phyloP scores from a whole-genome alignment of 1,140 invertebrate species.

The Chironomus striatipennis region DNA sequence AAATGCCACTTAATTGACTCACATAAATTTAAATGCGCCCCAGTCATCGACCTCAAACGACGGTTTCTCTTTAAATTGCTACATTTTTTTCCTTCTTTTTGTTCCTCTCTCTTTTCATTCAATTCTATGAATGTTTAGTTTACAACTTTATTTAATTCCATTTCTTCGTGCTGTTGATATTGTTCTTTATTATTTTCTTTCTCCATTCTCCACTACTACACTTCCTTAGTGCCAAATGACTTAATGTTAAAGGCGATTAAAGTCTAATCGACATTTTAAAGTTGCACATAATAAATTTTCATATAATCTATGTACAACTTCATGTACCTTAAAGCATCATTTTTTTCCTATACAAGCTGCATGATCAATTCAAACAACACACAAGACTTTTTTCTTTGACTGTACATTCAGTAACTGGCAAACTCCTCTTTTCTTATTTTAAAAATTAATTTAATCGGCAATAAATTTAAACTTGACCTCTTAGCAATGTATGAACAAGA shows the following conservation, averaged over 20 bases:
- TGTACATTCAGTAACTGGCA: too few relatives aligned
- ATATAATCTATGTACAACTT: not conserved
- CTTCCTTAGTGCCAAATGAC: not conserved
- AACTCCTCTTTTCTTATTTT: too few relatives aligned
- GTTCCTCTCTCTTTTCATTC: too few relatives aligned
- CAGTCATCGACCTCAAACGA: too few relatives aligned
- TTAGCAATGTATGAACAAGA: not conserved
- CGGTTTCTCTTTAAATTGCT: too few relatives aligned
- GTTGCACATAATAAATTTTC: slow-evolving; percentile 13
- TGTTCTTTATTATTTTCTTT: not conserved
- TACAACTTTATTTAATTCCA: slow-evolving; percentile 3
- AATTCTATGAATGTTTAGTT: not conserved
- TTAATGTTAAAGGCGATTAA: slow-evolving; percentile 14
- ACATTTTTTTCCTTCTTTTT: too few relatives aligned
- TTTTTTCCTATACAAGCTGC: not conserved
- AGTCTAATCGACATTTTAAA: slow-evolving; percentile 8
- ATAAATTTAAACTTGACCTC: slow-evolving; percentile 9
- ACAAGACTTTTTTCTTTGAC: too few relatives aligned
- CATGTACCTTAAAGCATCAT: not conserved
- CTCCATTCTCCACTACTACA: not conserved
- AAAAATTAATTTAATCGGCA: slow-evolving; percentile 15
- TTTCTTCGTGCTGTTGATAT: not conserved
- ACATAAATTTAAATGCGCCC: too few relatives aligned
- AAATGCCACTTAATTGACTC: too few relatives aligned
- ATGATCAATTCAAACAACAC: too few relatives aligned